Evolutionary conservation across 1,140 invertebrate species (phyloP).

Genomic region (Caerostris extrusa): DNA sequence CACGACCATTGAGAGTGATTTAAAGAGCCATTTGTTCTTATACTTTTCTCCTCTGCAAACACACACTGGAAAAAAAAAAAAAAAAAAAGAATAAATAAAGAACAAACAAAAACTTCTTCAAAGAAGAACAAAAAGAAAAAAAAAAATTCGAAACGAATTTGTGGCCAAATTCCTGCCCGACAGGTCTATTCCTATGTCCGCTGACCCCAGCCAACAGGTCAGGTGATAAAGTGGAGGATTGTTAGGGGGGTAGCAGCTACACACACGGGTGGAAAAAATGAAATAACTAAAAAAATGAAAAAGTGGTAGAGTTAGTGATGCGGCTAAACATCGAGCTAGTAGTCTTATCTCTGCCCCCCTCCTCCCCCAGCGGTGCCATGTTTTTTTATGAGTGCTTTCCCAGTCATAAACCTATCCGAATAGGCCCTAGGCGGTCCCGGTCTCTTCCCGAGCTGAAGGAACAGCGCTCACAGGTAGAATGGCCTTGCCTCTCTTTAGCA

Average conservation of each 20-base stretch:
- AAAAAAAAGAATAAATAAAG: conserved; percentile 8
- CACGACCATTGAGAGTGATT: conserved; percentile 71
- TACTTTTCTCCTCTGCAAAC: conserved; percentile 18
- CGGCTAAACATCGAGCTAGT: conserved; percentile 73
- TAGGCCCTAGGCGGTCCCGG: conserved; percentile 71
- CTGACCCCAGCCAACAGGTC: conserved; percentile 71
- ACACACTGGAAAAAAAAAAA: conserved; percentile 15
- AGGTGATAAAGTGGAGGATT: conserved; percentile 61
- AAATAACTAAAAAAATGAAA: conserved; percentile 5
- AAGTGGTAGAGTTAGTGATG: conserved; percentile 70
- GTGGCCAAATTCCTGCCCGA: conserved; percentile 74
- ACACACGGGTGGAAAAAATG: neutral
- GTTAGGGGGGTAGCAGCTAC: neutral
- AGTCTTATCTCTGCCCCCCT: conserved; percentile 28
- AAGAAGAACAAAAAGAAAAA: neutral
- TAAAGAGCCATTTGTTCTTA: conserved; percentile 73
- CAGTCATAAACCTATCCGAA: conserved; percentile 58
- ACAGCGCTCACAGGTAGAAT: neutral
- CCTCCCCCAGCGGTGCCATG: neutral
- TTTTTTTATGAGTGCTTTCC: conserved; percentile 58
- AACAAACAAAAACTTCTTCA: neutral
- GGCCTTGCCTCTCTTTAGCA: conserved; percentile 32
- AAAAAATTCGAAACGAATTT: conserved; percentile 61
- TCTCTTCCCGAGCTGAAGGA: conserved; percentile 60
- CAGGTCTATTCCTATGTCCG: conserved; percentile 75